Conservation (phyloP, 2,888 invertebrate genomes). For the Crossocerus cetratus region DNA sequence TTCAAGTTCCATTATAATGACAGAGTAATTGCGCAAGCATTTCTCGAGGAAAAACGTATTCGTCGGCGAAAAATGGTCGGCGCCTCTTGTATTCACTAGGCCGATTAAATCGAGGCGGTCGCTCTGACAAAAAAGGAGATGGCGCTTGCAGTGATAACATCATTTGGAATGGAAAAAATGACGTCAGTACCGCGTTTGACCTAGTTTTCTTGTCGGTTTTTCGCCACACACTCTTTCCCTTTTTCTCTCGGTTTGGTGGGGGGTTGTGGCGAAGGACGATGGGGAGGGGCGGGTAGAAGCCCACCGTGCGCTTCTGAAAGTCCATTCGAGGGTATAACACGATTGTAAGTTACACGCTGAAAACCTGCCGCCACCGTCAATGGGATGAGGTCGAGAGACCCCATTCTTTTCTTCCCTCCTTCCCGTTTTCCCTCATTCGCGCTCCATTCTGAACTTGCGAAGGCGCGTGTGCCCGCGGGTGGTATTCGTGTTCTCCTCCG, state of each 20-base stretch:
- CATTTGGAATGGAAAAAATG: slow-evolving; percentile 53
- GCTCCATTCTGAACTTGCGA: too few species aligned
- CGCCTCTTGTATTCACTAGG: too few species aligned
- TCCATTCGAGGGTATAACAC: slow-evolving; percentile 47
- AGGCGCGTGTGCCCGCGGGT: too few species aligned
- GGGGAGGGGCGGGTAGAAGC: neutral
- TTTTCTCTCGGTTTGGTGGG: too few species aligned
- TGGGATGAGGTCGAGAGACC: slow-evolving; percentile 31
- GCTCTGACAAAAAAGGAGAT: neutral
- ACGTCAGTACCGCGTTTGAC: slow-evolving; percentile 53
- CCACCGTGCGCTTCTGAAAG: slow-evolving; percentile 30
- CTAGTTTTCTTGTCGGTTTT: slow-evolving; percentile 39
- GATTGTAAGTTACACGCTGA: slow-evolving; percentile 49
- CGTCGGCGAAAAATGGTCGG: too few species aligned
- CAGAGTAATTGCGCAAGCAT: too few species aligned
- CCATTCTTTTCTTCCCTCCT: neutral
- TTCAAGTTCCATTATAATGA: too few species aligned
- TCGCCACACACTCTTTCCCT: slow-evolving; percentile 4
- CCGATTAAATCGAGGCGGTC: too few species aligned
- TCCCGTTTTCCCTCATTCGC: too few species aligned
- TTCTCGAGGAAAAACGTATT: too few species aligned
- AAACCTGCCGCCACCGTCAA: slow-evolving; percentile 30
- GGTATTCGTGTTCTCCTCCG: too few species aligned
- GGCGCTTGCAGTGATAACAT: slow-evolving; percentile 30
- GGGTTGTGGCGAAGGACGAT: too few species aligned